Conservation (phyloP, 2,888 invertebrate genomes). For the Glaucopsyche alexis region DNA sequence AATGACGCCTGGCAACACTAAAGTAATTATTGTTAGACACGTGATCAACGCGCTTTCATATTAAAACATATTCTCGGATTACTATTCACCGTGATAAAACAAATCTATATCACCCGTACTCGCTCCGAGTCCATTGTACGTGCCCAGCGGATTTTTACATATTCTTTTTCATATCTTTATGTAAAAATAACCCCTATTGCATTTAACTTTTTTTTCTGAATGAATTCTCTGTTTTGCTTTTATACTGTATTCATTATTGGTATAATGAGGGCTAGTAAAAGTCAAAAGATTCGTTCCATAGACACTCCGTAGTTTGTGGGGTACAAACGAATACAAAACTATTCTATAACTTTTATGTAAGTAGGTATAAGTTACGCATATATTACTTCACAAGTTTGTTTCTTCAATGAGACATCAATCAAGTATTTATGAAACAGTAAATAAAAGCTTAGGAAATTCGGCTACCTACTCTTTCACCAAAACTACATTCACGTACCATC, state of each 20-base stretch:
- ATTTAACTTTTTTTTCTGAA: slow-evolving; percentile 24
- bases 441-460: not conserved
- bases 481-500: not conserved
- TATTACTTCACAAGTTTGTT: not conserved
- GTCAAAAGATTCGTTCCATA: slow-evolving; percentile 10
- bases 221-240: slow-evolving; percentile 12
- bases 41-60: slow-evolving; percentile 51
- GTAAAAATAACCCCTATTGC: slow-evolving; percentile 29
- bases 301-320: not conserved
- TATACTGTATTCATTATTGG: slow-evolving; percentile 21
- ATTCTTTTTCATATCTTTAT: slow-evolving; percentile 28
- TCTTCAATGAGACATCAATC: not conserved
- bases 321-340: slow-evolving; percentile 8
- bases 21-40: slow-evolving; percentile 69
- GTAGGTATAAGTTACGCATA: not conserved
- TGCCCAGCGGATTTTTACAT: slow-evolving; percentile 30
- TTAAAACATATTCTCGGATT: slow-evolving; percentile 46
- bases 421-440: not conserved
- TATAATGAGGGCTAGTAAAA: slow-evolving; percentile 13
- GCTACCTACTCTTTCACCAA: not conserved
- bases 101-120: slow-evolving; percentile 33
- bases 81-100: slow-evolving; percentile 42
- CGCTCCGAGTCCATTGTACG: slow-evolving; percentile 14
- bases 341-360: not conserved
- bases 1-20: slow-evolving; percentile 50